Conservation (phyloP, 2,113 vertebrate genomes). For the Balaeniceps rex region DNA sequence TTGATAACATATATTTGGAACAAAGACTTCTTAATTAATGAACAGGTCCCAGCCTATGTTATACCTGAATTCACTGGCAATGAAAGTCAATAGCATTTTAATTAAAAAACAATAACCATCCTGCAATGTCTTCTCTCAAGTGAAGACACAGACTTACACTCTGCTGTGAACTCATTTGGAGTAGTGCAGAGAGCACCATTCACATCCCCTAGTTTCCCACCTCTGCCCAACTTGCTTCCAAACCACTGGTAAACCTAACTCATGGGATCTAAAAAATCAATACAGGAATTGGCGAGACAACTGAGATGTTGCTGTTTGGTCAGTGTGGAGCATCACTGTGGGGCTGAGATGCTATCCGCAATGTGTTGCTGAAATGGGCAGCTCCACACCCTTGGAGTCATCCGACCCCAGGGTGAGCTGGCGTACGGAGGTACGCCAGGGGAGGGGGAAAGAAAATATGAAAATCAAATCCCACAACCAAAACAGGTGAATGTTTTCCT, state of each 20-base stretch:
- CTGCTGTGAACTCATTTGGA: background rate
- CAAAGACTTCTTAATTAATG: background rate
- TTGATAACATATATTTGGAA: background rate
- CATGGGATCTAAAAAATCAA: background rate
- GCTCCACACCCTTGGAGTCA: background rate
- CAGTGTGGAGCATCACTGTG: background rate
- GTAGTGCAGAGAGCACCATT: background rate
- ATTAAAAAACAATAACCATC: background rate
- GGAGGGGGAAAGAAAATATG: background rate
- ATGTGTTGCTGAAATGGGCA: background rate
- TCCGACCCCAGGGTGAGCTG: rapidly evolving
- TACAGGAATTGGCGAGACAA: background rate
- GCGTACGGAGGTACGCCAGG: background rate
- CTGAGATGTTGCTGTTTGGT: background rate
- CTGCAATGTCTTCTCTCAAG: background rate
- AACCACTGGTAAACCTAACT: background rate
- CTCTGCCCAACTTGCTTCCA: background rate
- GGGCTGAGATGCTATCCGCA: background rate
- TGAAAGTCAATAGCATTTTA: background rate
- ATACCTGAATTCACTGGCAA: background rate
- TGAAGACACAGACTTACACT: background rate
- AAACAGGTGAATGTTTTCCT: background rate
- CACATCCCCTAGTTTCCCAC: background rate
- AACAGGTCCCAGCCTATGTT: background rate
- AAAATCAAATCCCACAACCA: background rate